Base-by-base conservation (phyloP, 2,113 vertebrate species). In the Peromyscus leucopus region DNA sequence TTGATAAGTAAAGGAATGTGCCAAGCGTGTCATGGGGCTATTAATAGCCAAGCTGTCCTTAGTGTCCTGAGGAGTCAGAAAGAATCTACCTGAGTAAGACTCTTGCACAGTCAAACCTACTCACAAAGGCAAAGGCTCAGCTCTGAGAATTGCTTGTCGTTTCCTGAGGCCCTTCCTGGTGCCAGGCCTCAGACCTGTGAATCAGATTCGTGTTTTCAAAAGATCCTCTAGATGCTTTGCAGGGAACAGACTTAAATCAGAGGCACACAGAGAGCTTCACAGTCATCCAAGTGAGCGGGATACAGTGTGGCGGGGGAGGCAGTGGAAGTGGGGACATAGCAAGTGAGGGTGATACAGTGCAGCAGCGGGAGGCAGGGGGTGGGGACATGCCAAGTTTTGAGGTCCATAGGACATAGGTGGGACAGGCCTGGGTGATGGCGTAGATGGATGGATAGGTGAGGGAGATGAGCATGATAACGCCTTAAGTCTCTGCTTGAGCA, bases 1-100 rank as follows among this genome's bases (percentile, higher is more conserved):
- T 86, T 94, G 91, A 92, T 94, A 86, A 82, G 51, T 61, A 67
- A 90, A 94, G 90, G 96, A 95, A 96, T 89, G 94, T 33, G 4
- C 83, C 78, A 93, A 90, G 42, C 89, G 16, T 93, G 76, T 82
- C 85, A 78, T 2, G 0, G 46, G 31, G 59, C 85, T 95, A 86
- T 63, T 84, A 83, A 84, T 90, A 85, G 78, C 57, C 65, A 11
- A 12, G 21, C 88, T 57, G 69, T 79, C 87, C 31, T 89, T 65
- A 69, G 28, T 86, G 84, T 83, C 89, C 28, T 67, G 75, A 90
- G 82, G 93, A 94, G 79, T 93, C 93, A 89, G 82, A 89, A 92
- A 83, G 74, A 89, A 91, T 92, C 74, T 93, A 80, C 69, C 75
- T 94, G 80, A 57, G 82, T 74, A 96, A 82, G 74, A 42, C 57